Conservation (phyloP, 2,888 invertebrate species). For the Brachyptera risi region DNA sequence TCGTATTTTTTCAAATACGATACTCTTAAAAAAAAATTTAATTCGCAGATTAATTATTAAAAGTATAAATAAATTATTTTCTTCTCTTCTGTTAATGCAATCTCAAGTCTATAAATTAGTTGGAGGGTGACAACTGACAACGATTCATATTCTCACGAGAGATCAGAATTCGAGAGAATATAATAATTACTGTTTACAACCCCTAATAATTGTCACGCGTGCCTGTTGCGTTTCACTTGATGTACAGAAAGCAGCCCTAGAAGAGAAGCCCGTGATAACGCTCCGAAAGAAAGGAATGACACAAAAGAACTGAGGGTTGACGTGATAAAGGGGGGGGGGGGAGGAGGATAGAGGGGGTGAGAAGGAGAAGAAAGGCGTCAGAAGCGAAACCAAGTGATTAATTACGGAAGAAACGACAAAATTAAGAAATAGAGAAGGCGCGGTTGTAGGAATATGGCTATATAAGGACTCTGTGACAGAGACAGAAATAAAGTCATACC, state of each 20-base stretch:
- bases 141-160: no score
- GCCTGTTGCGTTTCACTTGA: neutral
- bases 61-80: no score
- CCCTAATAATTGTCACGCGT: neutral
- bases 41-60: no score
- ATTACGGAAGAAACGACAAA: slow-evolving; percentile 1
- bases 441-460: neutral
- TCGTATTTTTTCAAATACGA: no score
- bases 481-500: neutral
- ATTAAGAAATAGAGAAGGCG: slow-evolving; percentile 13
- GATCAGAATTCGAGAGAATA: neutral
- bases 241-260: neutral
- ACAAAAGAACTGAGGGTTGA: neutral
- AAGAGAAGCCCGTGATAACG: slow-evolving; percentile 2
- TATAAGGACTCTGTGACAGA: neutral
- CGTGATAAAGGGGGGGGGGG: neutral
- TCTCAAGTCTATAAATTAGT: no score
- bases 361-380: neutral
- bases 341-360: neutral
- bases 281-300: neutral
- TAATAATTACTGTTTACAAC: slow-evolving; percentile 16
- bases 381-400: slow-evolving; percentile 4
- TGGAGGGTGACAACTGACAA: no score
- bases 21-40: no score
- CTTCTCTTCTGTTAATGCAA: no score